Percentiles rank a stretch among this genome's conserved stretches.
Evolutionary conservation across 2,797 vertebrate species (phyloP).

Genomic region (Gymnothorax javanicus): DNA sequence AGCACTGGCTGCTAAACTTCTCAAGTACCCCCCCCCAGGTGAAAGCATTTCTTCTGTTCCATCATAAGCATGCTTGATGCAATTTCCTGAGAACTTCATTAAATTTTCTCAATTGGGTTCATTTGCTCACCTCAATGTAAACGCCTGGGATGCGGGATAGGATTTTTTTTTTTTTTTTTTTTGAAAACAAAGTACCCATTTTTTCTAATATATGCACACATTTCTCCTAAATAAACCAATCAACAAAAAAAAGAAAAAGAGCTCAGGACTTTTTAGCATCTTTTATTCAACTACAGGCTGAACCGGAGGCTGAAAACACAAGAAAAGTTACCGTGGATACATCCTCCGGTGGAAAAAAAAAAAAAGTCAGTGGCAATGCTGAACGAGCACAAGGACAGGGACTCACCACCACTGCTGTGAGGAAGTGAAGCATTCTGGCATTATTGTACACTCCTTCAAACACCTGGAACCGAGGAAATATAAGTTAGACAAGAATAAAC

Average conservation of each 20-base stretch:
- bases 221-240: neutral
- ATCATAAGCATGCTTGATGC: no score
- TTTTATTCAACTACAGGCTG: neutral
- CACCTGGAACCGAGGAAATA: slow-evolving; percentile 64
- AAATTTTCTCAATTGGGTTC: neutral
- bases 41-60: no score
- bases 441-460: slow-evolving; percentile 95
- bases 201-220: neutral
- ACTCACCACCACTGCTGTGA: slow-evolving; percentile 93
- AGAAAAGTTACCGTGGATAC: slow-evolving; percentile 25
- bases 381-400: neutral
- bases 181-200: neutral
- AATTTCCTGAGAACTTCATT: no score
- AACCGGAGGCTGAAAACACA: neutral
- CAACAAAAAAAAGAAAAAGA: neutral
- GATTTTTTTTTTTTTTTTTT: no score
- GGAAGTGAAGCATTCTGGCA: slow-evolving; percentile 92
- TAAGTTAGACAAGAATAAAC: neutral
- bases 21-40: no score
- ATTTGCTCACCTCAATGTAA: neutral
- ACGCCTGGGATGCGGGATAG: neutral
- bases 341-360: neutral
- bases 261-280: neutral
- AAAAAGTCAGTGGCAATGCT: neutral
- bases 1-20: no score